phyloP scores from a whole-genome alignment of 2,888 invertebrate species.

The Melanchra persicariae region DNA sequence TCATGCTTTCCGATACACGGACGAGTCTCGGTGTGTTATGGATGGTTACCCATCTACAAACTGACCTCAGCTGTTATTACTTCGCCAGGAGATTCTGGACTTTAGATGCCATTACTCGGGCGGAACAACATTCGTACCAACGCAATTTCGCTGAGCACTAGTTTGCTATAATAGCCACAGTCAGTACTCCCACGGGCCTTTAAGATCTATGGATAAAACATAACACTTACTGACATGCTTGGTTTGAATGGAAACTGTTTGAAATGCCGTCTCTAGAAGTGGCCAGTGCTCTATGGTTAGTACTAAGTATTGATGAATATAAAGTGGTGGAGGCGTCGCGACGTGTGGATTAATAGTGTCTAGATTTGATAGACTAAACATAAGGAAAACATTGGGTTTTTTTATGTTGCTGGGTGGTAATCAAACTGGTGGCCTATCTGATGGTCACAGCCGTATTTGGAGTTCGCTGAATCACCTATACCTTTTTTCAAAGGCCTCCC shows the following conservation, averaged over 20 bases:
- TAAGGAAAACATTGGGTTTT: background rate
- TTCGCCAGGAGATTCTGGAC: too few species aligned
- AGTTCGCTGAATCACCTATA: background rate
- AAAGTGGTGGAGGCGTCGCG: conserved; percentile 2
- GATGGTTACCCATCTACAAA: too few species aligned
- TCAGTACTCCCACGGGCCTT: background rate
- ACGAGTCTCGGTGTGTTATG: too few species aligned
- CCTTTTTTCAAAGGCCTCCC: too few species aligned
- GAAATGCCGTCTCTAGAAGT: background rate
- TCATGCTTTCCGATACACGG: too few species aligned
- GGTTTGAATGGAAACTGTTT: background rate
- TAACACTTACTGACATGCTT: too few species aligned
- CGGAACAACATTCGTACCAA: too few species aligned
- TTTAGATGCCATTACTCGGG: too few species aligned
- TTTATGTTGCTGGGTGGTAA: background rate
- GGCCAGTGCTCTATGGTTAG: background rate
- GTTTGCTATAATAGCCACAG: too few species aligned
- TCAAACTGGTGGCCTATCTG: too few species aligned
- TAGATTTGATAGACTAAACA: conserved; percentile 5
- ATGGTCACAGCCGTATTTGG: background rate
- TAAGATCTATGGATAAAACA: background rate
- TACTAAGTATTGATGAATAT: conserved; percentile 19
- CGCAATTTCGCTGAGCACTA: too few species aligned
- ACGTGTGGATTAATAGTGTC: conserved; percentile 14
- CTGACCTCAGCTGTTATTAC: too few species aligned